Percentiles rank a stretch among this genome's conserved stretches.
phyloP scores from a whole-genome alignment of 2,888 invertebrate genomes.

The Epirrita christyi region DNA sequence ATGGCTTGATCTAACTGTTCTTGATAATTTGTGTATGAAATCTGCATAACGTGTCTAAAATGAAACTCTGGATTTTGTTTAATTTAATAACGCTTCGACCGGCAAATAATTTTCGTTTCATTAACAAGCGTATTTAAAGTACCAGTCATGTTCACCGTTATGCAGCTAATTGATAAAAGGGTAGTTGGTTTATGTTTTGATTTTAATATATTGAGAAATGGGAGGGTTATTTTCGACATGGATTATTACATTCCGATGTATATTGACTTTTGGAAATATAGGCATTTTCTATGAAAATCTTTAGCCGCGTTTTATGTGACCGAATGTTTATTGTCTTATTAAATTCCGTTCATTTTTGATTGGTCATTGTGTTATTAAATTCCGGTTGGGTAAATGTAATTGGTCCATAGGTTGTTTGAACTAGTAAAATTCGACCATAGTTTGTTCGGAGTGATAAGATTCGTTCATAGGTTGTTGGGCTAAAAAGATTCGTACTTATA shows the following conservation, averaged over 20 bases:
- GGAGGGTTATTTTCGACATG: slow-evolving; percentile 8
- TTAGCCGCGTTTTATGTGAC: no score
- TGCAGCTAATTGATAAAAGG: slow-evolving; percentile 22
- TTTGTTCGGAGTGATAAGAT: no score
- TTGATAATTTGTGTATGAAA: slow-evolving; percentile 4
- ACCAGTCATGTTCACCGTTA: slow-evolving; percentile 19
- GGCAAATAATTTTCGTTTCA: slow-evolving; percentile 24
- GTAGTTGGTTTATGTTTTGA: slow-evolving; percentile 14
- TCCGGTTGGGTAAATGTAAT: no score
- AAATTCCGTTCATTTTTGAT: not conserved
- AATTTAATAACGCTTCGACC: slow-evolving; percentile 28
- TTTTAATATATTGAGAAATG: slow-evolving; percentile 11
- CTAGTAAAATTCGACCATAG: no score
- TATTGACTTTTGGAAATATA: not conserved
- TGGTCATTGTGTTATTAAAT: no score
- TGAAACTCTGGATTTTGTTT: slow-evolving; percentile 23
- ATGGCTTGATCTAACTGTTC: slow-evolving; percentile 1
- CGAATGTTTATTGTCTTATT: not conserved
- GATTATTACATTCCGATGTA: slow-evolving; percentile 19
- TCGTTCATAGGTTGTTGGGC: no score
- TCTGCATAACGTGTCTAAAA: slow-evolving; percentile 28
- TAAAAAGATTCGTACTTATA: no score
- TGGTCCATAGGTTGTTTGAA: no score
- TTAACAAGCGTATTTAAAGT: slow-evolving; percentile 29
- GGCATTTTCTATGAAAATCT: no score